Evolutionary conservation across 2,888 invertebrate genomes (phyloP).

Genomic region (Cantharis nigra): DNA sequence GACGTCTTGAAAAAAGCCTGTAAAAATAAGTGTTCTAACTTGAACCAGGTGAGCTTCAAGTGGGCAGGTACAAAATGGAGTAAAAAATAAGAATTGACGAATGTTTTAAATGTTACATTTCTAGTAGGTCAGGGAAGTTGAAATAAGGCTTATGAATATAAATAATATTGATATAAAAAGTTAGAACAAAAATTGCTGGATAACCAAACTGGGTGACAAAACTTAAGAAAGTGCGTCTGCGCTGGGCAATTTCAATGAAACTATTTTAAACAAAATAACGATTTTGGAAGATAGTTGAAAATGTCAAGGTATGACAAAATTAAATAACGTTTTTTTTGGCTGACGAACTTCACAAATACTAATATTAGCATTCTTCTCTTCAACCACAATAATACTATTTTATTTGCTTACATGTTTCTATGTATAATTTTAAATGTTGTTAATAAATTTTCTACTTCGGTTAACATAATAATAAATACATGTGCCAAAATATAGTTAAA

Average conservation of each 20-base stretch:
- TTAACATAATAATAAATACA: background rate
- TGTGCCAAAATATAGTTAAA: background rate
- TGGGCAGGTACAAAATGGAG: too few relatives aligned
- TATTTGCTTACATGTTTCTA: background rate
- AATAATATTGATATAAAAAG: too few relatives aligned
- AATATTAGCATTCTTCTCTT: background rate
- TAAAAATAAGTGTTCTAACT: too few relatives aligned
- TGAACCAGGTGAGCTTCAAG: too few relatives aligned
- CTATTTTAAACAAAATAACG: background rate
- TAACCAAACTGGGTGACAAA: background rate
- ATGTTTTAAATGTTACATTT: too few relatives aligned
- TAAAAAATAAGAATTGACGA: too few relatives aligned
- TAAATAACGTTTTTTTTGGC: background rate
- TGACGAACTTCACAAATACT: background rate
- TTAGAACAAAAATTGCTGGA: too few relatives aligned
- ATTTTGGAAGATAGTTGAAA: background rate
- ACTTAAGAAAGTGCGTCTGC: background rate
- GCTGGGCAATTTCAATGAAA: background rate
- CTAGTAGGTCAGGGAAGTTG: too few relatives aligned
- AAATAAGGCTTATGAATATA: too few relatives aligned
- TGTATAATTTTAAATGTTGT: background rate
- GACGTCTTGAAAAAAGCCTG: too few relatives aligned
- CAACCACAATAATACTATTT: background rate
- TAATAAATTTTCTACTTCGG: background rate
- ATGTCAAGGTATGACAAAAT: background rate